Percentiles rank a stretch among this genome's conserved stretches.
Conservation (phyloP, 2,888 invertebrate species). For the Zaprionus lineosus region DNA sequence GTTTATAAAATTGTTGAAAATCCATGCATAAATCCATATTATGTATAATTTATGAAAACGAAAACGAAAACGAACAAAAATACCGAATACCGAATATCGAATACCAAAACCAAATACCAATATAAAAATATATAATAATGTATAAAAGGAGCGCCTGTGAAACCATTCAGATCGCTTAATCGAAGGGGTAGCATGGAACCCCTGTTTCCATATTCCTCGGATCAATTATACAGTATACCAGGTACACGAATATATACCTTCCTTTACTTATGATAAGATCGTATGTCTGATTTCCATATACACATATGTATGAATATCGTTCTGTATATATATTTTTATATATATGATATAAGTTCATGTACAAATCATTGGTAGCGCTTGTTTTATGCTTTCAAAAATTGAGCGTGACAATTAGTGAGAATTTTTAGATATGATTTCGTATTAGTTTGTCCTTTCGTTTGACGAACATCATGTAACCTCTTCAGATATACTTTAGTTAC, state of each 20-base stretch:
- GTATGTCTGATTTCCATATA: slow-evolving; percentile 25
- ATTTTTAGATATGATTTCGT: no score
- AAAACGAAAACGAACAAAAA: no score
- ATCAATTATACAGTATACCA: slow-evolving; percentile 84
- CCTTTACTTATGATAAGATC: slow-evolving; percentile 27
- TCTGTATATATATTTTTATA: background rate
- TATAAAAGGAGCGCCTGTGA: slow-evolving; percentile 83
- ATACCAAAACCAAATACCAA: no score
- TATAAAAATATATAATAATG: slow-evolving; percentile 27
- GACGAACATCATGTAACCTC: slow-evolving; percentile 10
- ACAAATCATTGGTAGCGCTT: slow-evolving; percentile 43
- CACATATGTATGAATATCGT: no score
- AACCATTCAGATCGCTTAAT: slow-evolving; percentile 83
- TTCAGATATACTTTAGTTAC: slow-evolving; percentile 3
- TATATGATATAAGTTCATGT: slow-evolving; percentile 18
- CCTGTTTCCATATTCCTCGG: slow-evolving; percentile 83
- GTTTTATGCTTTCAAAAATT: slow-evolving; percentile 38
- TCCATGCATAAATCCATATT: background rate
- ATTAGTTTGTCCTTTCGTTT: slow-evolving; percentile 2
- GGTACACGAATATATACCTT: slow-evolving; percentile 77
- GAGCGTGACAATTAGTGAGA: slow-evolving; percentile 19
- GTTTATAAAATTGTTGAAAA: slow-evolving; percentile 13
- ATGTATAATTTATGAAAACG: no score
- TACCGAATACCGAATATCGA: no score
- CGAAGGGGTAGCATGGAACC: slow-evolving; percentile 83